Conservation (phyloP, 2,113 vertebrate species). For the Rattus rattus region DNA sequence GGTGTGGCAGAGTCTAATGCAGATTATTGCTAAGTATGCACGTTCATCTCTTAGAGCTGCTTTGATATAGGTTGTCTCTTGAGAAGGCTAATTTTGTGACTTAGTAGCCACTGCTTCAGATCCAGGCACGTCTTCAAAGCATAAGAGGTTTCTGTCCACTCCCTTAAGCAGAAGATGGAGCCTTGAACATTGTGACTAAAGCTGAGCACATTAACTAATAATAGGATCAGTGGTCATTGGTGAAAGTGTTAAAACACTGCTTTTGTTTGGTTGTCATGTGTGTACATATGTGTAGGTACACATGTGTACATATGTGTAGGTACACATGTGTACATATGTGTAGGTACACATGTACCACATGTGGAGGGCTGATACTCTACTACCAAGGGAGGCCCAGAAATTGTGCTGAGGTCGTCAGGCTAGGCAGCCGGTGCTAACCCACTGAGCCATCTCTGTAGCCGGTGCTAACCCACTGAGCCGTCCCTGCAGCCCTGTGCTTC, state of each 20-base stretch:
- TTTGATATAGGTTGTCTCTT: not conserved
- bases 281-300: not conserved
- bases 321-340: not conserved
- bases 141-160: not conserved
- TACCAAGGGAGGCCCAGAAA: not conserved
- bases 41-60: not conserved
- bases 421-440: not conserved
- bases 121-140: not conserved
- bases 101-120: not conserved
- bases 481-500: not conserved
- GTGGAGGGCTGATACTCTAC: not conserved
- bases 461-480: not conserved
- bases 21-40: not conserved
- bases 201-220: not conserved
- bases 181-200: not conserved
- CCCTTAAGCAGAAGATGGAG: not conserved
- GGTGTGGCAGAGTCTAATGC: not conserved
- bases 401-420: not conserved
- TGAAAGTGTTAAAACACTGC: not conserved
- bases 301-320: not conserved
- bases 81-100: not conserved
- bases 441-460: not conserved
- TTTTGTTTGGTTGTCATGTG: not conserved
- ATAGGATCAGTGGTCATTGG: not conserved
- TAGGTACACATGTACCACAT: not conserved